Base-by-base conservation (phyloP, 2,797 vertebrate species). In the Petrocephalus schoutedeni region DNA sequence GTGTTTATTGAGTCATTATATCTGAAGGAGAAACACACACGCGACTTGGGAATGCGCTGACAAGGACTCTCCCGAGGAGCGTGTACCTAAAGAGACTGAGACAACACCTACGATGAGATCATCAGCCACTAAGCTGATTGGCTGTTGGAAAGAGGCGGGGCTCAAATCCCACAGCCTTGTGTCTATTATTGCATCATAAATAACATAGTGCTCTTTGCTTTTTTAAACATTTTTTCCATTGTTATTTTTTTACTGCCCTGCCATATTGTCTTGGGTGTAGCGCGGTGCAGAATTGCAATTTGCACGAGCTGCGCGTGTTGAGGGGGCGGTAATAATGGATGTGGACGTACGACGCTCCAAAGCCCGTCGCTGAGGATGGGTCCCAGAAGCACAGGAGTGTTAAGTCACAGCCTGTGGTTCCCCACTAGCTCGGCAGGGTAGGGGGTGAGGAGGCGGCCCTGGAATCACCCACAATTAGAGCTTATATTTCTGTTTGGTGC, bases 161-260 rank as follows among this genome's bases (percentile, higher is more conserved):
- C 77, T 82, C 41, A 88, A 84, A 58, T 88, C 87, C 87, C 87
- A 64, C n/a, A 84, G 21, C 57, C 23, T 80, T 51, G 57, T 32
- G 23, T 58, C 57, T 88, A 2, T 67, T 84, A 53, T 88, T 88
- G 87, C 87, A 88, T 88, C 87, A 88, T 84, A 28, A 53, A 32
- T 51, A 71, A 19, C 83, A 7, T 85, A 5, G 9, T 54, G 80
- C 23, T 32, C 84, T 58, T 28, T 85, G 53, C 51, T 57, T 41
- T 85, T 85, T 85, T 16, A 51, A 56, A 56, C 14, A 57, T 85
- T 57, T 85, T 23, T 56, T 28, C 84, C 12, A 19, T 41, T 19
- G 16, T 84, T 56, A 10, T 56, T 82, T 49, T 58, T 85, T 23
- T 21, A 56, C 12, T 56, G 14, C 57, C 28, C 58, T 32, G 28